Percentiles rank a stretch among this genome's conserved stretches.
phyloP scores from a whole-genome alignment of 35 echinoderm and acorn worm genomes.

The Diadema setosum region DNA sequence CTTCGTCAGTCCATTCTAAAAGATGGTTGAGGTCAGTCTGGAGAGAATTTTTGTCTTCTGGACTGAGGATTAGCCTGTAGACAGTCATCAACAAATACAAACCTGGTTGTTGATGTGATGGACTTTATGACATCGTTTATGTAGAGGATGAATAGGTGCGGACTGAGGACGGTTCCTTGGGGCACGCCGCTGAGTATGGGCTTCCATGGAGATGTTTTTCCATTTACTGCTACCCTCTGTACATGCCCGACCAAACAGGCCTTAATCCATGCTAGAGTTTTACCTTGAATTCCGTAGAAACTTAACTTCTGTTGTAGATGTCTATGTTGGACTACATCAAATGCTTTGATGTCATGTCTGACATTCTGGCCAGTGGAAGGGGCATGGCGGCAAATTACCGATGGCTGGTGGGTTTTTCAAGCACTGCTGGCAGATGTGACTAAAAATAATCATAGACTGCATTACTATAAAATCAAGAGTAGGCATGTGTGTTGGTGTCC shows the following conservation, averaged over 20 bases:
- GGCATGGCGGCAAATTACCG: no score
- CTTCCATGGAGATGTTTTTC: neutral
- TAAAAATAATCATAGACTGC: no score
- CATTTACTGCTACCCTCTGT: neutral
- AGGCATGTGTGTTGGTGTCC: no score
- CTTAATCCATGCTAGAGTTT: no score
- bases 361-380: no score
- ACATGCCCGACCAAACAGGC: neutral
- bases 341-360: no score
- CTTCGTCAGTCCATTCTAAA: neutral
- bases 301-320: no score
- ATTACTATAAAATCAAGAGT: no score
- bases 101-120: neutral
- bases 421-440: no score
- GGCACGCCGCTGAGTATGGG: neutral
- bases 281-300: no score
- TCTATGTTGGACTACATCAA: no score
- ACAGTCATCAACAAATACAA: neutral
- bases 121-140: neutral
- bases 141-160: neutral
- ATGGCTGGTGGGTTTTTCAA: no score
- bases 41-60: neutral
- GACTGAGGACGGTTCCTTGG: conserved; percentile 13
- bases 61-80: neutral
- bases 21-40: neutral